phyloP scores from a whole-genome alignment of 1,140 invertebrate genomes.

The Nephila pilipes region DNA sequence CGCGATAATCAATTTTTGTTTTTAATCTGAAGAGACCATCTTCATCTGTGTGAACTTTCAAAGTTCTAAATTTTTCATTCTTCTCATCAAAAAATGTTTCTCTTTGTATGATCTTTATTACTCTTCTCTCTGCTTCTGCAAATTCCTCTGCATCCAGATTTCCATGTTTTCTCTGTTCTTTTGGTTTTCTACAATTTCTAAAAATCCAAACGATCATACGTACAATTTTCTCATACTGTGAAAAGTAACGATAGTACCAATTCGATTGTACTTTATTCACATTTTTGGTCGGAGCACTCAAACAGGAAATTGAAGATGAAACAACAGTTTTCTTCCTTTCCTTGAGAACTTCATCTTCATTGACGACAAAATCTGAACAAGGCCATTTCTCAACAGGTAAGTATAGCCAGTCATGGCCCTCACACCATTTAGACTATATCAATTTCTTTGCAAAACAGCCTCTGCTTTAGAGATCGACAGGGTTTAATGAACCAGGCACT shows the following conservation, averaged over 20 bases:
- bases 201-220: neutral
- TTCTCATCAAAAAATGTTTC: conserved; percentile 23
- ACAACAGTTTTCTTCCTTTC: conserved; percentile 60
- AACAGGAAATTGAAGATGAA: neutral
- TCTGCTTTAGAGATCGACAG: neutral
- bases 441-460: neutral
- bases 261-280: neutral
- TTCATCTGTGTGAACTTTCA: conserved; percentile 47
- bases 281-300: neutral
- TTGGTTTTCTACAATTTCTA: conserved; percentile 30
- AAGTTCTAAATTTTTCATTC: conserved; percentile 48
- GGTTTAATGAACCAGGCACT: neutral
- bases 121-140: conserved; percentile 56
- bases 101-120: conserved; percentile 55
- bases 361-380: neutral
- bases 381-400: conserved; percentile 59
- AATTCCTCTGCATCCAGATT: conserved; percentile 43
- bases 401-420: neutral
- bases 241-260: conserved; percentile 2
- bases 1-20: conserved; percentile 23
- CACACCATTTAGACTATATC: neutral
- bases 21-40: conserved; percentile 31
- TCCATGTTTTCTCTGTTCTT: conserved; percentile 40
- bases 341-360: conserved; percentile 63
- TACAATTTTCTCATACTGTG: conserved; percentile 11